Base-by-base conservation (phyloP, 2,888 invertebrate genomes). In the Temnothorax unifasciatus region DNA sequence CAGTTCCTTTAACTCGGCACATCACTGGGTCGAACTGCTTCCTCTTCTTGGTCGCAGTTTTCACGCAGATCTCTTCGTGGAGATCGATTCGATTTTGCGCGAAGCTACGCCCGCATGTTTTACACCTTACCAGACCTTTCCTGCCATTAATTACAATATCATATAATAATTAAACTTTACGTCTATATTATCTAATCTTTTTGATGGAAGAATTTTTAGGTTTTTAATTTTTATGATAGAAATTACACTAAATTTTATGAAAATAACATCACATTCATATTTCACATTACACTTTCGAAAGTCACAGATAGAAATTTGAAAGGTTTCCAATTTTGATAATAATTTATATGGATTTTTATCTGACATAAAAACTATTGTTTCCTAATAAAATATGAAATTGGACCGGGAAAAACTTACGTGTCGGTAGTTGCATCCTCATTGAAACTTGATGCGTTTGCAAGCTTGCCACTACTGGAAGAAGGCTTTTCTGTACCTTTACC, bases 11-110 rank as follows among this genome's bases (percentile, higher is more conserved):
- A 1, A 98, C 97, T n/a, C 99, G 96, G 95, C 98, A 98, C 93
- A 98, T 98, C 63, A 98, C 96, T 2, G 97, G 97, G 95, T 99
- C 99, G 94, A 99, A 99, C 0, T 97, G 96, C 95, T 98, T 99
- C 88, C 99, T 96, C 93, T 98, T 98, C 95, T 98, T 98, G 84
- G 96, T 95, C 68, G 96, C 95, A 0, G 98, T 96, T 94, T 97
- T 98, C 89, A 96, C 95, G 95, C 99, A 99, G 87, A 99, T 98
- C 44, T 96, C 96, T 95, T 98, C 97, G 95, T 99, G 99, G 90
- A 97, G 97, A 8, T 95, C 95, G 75, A 99, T 95, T 1, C 99
- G 96, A 93, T 99, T 99, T 25, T 96, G 94, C 9, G 97, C 97
- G 95, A 99, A 99, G 92, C 96, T 96, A 0, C 99, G 96, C 0